Evolutionary conservation across 2,797 vertebrate genomes (phyloP).

Genomic region (Melanotaenia parkinsoni): DNA sequence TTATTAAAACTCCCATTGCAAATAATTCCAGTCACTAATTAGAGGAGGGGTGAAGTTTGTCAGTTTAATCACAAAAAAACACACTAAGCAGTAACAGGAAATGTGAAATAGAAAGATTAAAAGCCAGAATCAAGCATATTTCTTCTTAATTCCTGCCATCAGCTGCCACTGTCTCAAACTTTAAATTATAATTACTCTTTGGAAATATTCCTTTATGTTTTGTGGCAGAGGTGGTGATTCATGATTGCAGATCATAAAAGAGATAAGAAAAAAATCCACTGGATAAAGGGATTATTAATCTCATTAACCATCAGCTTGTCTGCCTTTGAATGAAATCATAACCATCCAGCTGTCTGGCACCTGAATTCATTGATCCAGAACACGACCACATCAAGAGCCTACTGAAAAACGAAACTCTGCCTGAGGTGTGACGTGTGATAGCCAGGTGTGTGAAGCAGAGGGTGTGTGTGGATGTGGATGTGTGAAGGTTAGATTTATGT

Average conservation of each 20-base stretch:
- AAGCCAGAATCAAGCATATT: constrained; percentile 8
- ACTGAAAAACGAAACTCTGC: constrained; percentile 41
- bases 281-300: background rate
- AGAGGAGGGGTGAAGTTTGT: background rate
- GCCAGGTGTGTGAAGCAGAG: constrained; percentile 36
- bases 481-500: constrained; percentile 37
- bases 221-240: background rate
- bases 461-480: constrained; percentile 14
- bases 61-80: constrained; percentile 28
- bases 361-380: constrained; percentile 35
- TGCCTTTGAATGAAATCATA: constrained; percentile 11
- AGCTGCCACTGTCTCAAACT: constrained; percentile 5
- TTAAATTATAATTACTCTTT: background rate
- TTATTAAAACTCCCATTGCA: constrained; percentile 2
- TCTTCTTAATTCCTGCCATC: background rate
- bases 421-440: background rate
- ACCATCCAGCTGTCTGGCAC: constrained; percentile 16
- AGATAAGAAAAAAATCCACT: background rate
- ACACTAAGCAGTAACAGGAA: constrained; percentile 18
- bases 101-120: constrained; percentile 13
- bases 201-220: background rate
- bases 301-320: background rate
- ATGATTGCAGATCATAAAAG: background rate
- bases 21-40: constrained; percentile 9
- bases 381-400: background rate